phyloP scores from a whole-genome alignment of 2,797 vertebrate genomes.

The Vespertilio murinus region DNA sequence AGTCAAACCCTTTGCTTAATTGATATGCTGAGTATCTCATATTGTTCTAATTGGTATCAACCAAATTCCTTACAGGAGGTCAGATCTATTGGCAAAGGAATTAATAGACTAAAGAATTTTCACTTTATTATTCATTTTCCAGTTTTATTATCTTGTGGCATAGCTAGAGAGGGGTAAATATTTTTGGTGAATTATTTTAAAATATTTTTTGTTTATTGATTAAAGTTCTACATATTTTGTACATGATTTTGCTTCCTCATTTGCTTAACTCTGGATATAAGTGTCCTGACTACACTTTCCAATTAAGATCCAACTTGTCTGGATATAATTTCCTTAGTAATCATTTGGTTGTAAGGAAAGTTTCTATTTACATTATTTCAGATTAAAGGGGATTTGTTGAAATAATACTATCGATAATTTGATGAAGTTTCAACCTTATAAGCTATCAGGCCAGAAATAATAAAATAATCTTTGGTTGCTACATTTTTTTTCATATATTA shows the following conservation, averaged over 20 bases:
- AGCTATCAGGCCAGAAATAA: neutral
- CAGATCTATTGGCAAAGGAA: neutral
- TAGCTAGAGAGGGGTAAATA: neutral
- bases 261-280: neutral
- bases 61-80: conserved; percentile 38
- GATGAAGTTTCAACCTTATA: neutral
- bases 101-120: neutral
- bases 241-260: neutral
- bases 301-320: neutral
- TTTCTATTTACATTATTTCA: neutral
- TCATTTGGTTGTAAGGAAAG: neutral
- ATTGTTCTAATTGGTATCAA: neutral
- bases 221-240: neutral
- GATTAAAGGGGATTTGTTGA: neutral
- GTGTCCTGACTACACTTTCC: neutral
- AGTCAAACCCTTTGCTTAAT: neutral
- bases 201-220: too few relatives aligned
- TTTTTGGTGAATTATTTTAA: neutral
- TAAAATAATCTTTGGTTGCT: neutral
- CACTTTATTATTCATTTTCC: neutral
- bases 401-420: neutral
- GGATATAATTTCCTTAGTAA: neutral
- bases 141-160: neutral
- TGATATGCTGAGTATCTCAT: neutral
- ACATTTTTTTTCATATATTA: neutral